Percentiles rank a stretch among this genome's conserved stretches.
Conservation (phyloP, 1,140 invertebrate species). For the Drosophila azteca region DNA sequence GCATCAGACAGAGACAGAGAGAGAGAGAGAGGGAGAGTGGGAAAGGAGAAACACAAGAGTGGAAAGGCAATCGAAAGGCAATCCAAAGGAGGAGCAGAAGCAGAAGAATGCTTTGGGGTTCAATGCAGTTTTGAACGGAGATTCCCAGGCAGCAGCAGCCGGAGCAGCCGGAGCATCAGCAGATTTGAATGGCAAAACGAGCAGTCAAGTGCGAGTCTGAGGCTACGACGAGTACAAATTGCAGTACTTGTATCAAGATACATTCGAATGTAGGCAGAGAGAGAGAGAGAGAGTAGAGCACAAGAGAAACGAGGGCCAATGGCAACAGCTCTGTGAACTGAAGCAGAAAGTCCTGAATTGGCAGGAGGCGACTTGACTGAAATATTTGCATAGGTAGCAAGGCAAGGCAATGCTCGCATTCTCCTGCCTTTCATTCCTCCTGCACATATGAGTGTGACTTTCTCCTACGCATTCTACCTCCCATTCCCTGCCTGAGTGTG, state of each 20-base stretch:
- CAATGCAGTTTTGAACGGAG: conserved; percentile 40
- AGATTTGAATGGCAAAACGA: conserved; percentile 60
- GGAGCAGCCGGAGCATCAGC: too few species aligned
- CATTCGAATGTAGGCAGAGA: conserved; percentile 45
- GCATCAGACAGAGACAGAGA: too few species aligned
- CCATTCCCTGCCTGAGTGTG: too few species aligned
- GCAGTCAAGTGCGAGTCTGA: conserved; percentile 55
- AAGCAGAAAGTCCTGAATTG: conserved; percentile 1
- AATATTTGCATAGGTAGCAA: conserved; percentile 67
- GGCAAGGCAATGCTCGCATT: too few species aligned
- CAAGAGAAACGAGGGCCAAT: neutral
- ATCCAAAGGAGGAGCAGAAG: conserved; percentile 25
- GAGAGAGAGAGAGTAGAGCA: conserved; percentile 50
- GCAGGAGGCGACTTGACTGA: neutral
- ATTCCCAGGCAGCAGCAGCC: conserved; percentile 7
- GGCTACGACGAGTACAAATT: conserved; percentile 64
- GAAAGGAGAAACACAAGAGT: conserved; percentile 45
- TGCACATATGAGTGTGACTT: neutral
- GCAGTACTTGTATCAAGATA: conserved; percentile 78
- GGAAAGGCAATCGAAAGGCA: conserved; percentile 22
- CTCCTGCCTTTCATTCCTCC: neutral
- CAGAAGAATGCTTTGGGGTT: conserved; percentile 38
- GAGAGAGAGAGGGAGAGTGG: too few species aligned
- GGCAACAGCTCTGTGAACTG: neutral
- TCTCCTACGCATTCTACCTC: neutral